Percentiles rank a stretch among this genome's conserved stretches.
Conservation (phyloP, 2,113 vertebrate genomes). For the Stigmatopora nigra region DNA sequence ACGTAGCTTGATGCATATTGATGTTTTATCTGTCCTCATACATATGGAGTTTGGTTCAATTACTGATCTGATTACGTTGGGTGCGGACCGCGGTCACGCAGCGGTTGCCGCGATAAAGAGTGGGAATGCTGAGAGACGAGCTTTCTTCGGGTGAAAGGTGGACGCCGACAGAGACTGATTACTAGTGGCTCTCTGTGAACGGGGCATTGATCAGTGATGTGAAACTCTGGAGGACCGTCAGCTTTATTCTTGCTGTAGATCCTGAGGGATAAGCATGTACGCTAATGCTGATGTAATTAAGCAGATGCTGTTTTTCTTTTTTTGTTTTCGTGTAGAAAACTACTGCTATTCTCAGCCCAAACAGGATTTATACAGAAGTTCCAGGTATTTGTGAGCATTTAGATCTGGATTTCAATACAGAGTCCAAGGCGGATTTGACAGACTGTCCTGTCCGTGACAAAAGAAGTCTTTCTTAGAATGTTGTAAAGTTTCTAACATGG, state of each 20-base stretch:
- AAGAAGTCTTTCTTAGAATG: no score
- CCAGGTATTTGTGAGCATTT: no score
- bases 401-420: no score
- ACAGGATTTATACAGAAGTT: no score
- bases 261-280: background rate
- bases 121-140: slow-evolving; percentile 2
- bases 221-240: background rate
- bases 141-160: background rate
- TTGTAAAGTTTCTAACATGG: no score
- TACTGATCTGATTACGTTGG: slow-evolving; percentile 31
- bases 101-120: slow-evolving; percentile 20
- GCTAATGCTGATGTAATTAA: background rate
- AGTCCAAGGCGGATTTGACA: no score
- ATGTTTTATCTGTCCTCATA: slow-evolving; percentile 45
- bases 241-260: background rate
- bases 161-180: background rate
- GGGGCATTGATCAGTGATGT: background rate
- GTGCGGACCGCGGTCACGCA: slow-evolving; percentile 35
- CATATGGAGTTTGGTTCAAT: slow-evolving; percentile 34
- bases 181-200: background rate
- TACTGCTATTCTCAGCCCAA: no score
- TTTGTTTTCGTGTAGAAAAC: background rate
- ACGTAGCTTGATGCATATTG: slow-evolving; percentile 33
- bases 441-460: no score
- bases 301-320: background rate